phyloP scores from a whole-genome alignment of 2,113 vertebrate genomes.

The Neolamprologus toae region DNA sequence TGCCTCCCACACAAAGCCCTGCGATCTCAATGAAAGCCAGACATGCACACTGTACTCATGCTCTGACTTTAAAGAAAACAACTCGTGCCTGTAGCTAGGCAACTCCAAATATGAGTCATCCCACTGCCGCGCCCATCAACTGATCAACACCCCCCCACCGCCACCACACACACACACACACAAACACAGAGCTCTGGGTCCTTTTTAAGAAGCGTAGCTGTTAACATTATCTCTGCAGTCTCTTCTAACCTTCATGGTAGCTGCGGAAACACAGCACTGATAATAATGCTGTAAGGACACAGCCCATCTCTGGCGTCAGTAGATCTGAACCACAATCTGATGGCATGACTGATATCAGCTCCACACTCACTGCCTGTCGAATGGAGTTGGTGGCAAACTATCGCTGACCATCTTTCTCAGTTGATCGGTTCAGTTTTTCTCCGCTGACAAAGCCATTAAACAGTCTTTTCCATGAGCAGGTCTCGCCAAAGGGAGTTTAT shows the following conservation, averaged over 20 bases:
- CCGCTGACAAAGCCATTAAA: neutral
- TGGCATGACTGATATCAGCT: neutral
- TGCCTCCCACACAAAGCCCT: conserved; percentile 26
- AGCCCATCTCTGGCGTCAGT: neutral
- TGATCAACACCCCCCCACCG: neutral
- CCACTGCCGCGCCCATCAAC: conserved; percentile 58
- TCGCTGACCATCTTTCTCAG: neutral
- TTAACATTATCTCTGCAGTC: neutral
- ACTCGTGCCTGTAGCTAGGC: conserved; percentile 68
- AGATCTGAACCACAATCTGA: conserved; percentile 8
- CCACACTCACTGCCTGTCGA: neutral
- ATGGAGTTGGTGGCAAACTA: neutral
- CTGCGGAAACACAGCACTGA: neutral
- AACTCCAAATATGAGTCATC: conserved; percentile 74
- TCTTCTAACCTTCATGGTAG: neutral
- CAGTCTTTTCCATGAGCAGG: neutral
- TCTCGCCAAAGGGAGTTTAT: neutral
- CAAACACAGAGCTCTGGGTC: neutral
- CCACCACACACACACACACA: neutral
- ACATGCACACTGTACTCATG: conserved; percentile 45
- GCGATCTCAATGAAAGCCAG: conserved; percentile 64
- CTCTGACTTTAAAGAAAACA: conserved; percentile 63
- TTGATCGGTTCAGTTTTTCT: neutral
- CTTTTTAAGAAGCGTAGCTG: neutral
- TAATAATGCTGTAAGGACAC: neutral